Percentiles rank a stretch among this genome's conserved stretches.
phyloP scores from a whole-genome alignment of 2,888 invertebrate genomes.

The Cheilosia vernalis region DNA sequence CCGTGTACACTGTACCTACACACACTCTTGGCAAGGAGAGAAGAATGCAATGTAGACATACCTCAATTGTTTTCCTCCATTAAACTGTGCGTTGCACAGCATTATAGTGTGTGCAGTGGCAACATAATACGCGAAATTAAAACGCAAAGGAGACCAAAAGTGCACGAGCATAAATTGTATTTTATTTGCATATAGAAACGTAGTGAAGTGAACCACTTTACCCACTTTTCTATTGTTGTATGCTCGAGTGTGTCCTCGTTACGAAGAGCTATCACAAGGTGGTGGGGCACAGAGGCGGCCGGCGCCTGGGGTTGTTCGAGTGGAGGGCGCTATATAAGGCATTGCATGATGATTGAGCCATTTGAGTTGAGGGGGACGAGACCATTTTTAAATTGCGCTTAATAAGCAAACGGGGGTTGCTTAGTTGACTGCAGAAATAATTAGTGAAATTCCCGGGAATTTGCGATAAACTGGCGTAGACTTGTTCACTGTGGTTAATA shows the following conservation, averaged over 20 bases:
- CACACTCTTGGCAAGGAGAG: slow-evolving; percentile 13
- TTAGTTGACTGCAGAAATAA: neutral
- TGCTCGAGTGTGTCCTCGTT: slow-evolving; percentile 63
- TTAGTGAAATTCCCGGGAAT: neutral
- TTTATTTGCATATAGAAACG: slow-evolving; percentile 70
- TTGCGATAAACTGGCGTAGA: neutral
- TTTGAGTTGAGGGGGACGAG: neutral
- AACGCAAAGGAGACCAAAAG: slow-evolving; percentile 69
- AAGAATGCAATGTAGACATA: slow-evolving; percentile 37
- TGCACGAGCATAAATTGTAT: slow-evolving; percentile 72
- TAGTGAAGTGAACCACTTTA: slow-evolving; percentile 72
- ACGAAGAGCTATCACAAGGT: slow-evolving; percentile 27
- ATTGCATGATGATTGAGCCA: slow-evolving; percentile 11
- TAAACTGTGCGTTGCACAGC: slow-evolving; percentile 10
- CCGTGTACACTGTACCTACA: neutral
- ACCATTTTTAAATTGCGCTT: neutral
- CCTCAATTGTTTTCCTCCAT: slow-evolving; percentile 16
- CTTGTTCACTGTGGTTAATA: too few relatives aligned
- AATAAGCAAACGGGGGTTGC: neutral
- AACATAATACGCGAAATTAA: slow-evolving; percentile 67
- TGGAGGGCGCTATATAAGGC: slow-evolving; percentile 7
- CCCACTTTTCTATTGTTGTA: slow-evolving; percentile 71
- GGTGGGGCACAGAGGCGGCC: neutral
- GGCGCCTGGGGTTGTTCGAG: neutral
- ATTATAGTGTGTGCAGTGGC: slow-evolving; percentile 36